A percentile compares a stretch with the other conserved stretches of the same genome.
phyloP scores from a whole-genome alignment of 2,888 invertebrate genomes.

The Dolomedes plantarius region DNA sequence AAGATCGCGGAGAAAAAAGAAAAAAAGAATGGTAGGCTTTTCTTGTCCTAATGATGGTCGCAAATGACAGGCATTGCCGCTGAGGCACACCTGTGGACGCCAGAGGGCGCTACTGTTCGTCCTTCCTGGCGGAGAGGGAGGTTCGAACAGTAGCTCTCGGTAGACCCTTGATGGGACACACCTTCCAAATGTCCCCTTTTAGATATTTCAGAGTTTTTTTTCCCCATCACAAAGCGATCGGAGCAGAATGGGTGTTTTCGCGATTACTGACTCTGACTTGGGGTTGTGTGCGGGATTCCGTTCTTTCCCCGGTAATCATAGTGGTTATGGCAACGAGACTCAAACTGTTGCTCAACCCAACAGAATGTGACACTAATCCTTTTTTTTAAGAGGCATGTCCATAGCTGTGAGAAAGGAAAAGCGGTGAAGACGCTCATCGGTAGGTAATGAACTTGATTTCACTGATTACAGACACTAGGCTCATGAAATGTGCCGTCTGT shows the following conservation, averaged over 20 bases:
- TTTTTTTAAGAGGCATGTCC: too few species aligned
- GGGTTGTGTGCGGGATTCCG: slow-evolving; percentile 1
- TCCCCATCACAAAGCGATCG: neutral
- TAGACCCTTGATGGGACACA: slow-evolving; percentile 56
- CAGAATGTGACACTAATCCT: too few species aligned
- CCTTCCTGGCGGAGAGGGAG: slow-evolving; percentile 55
- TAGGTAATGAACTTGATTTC: too few species aligned
- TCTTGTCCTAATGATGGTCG: slow-evolving; percentile 16
- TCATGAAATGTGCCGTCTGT: too few species aligned
- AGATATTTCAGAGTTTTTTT: neutral
- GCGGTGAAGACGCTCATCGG: too few species aligned
- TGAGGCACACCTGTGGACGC: slow-evolving; percentile 55
- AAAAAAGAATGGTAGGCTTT: neutral
- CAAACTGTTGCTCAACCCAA: neutral
- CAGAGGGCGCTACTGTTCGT: slow-evolving; percentile 68
- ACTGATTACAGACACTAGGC: too few species aligned
- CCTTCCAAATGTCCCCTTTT: slow-evolving; percentile 35
- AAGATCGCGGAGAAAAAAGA: slow-evolving; percentile 1
- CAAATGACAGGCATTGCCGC: slow-evolving; percentile 62
- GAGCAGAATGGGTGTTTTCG: slow-evolving; percentile 41
- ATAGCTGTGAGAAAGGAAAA: too few species aligned
- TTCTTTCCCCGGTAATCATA: neutral
- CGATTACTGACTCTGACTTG: slow-evolving; percentile 39
- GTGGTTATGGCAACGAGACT: neutral
- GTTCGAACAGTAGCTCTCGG: slow-evolving; percentile 61